Conservation (phyloP, 2,797 vertebrate species). For the Xenentodon cancila region DNA sequence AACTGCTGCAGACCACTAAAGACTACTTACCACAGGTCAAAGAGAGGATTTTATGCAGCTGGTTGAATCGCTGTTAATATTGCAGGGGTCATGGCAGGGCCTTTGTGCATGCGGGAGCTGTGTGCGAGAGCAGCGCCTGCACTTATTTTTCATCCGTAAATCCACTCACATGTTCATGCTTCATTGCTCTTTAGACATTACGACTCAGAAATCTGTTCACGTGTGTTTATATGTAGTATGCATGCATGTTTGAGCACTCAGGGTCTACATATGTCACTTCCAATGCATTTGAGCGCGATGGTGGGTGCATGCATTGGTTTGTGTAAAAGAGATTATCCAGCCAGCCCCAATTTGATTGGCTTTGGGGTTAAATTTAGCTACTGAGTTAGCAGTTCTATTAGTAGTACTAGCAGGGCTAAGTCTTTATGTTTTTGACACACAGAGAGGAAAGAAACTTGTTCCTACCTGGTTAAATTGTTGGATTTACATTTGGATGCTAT, state of each 20-base stretch:
- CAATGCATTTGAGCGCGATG: not conserved
- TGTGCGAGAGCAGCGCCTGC: slow-evolving; percentile 2
- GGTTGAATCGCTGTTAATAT: slow-evolving; percentile 59
- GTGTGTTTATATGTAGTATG: slow-evolving; percentile 17
- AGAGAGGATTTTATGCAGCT: slow-evolving; percentile 50
- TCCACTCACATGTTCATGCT: slow-evolving; percentile 46
- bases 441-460: not conserved
- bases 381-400: slow-evolving; percentile 44
- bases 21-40: slow-evolving; percentile 43
- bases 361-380: slow-evolving; percentile 71
- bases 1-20: slow-evolving; percentile 50
- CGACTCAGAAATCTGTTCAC: not conserved
- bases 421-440: slow-evolving; percentile 4
- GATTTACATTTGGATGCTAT: not conserved
- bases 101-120: slow-evolving; percentile 21
- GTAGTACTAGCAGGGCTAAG: slow-evolving; percentile 10
- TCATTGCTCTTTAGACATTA: slow-evolving; percentile 19
- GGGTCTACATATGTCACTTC: slow-evolving; percentile 1
- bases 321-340: slow-evolving; percentile 53
- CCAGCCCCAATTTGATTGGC: slow-evolving; percentile 67
- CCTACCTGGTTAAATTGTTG: not conserved
- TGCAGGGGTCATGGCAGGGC: slow-evolving; percentile 43
- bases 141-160: slow-evolving; percentile 55
- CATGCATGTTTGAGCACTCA: slow-evolving; percentile 1
- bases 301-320: not conserved